Base-by-base conservation (phyloP, 2,113 vertebrate species). In the Tragelaphus strepsiceros region DNA sequence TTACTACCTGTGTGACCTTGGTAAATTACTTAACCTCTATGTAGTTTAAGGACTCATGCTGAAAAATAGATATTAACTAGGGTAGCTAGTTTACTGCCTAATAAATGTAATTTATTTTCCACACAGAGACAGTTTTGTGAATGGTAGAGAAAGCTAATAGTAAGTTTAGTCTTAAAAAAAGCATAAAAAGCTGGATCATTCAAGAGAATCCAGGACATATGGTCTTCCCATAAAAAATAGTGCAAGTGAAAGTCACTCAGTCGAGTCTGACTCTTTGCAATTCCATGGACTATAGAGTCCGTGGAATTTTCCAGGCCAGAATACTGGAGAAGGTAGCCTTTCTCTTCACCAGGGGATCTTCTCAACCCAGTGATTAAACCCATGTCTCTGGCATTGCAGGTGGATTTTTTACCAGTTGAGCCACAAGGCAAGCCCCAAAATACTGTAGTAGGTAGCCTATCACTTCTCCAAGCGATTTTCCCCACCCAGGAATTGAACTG, bases 21-120 rank as follows among this genome's bases (percentile, higher is more conserved):
- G 77, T 12, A 89, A 93, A 91, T 91, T 82, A 62, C 88, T 97
- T 96, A 96, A 98, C 82, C 51, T 97, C 32, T 89, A 22, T 86
- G 51, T n/a, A 46, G 39, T 87, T 94, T 87, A 95, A 83, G 53
- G 54, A 96, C 7, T 61, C 81, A 26, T 56, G 46, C 12, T 86
- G 67, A 96, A 94, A 91, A 95, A 84, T 1, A 88, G 32, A 90
- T 81, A 92, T 81, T 94, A 96, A 83, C 56, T 90, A 62, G 10
- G 26, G 30, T 78, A 89, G 61, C 58, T 56, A 74, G 35, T 39
- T 74, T 74, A 71, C 19, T 71, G 35, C 19, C 19, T 71, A 35
- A 71, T 71, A 71, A 71, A 28, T 30, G 49, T 90, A 67, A 92
- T 91, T 97, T 92, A 78, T 94, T 95, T 92, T 90, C 62, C 64